A percentile compares a stretch with the other conserved stretches of the same genome.
Evolutionary conservation across 2,113 vertebrate genomes (phyloP).

Genomic region (Synchiropus splendidus): DNA sequence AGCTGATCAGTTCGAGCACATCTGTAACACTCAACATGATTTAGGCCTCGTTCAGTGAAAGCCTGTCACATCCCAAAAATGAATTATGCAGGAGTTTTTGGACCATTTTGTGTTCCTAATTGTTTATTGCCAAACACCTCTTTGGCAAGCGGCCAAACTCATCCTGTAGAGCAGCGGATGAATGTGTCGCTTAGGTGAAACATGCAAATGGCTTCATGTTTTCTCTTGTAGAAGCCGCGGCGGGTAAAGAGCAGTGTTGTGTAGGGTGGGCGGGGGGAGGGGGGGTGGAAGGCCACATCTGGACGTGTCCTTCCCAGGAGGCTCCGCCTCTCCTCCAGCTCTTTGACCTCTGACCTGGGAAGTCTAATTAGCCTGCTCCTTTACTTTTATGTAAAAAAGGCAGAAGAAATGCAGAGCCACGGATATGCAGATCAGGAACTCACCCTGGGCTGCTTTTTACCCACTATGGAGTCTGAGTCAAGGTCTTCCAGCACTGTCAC

Average conservation of each 20-base stretch:
- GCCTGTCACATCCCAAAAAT: no score
- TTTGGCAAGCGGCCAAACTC: no score
- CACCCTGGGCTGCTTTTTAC: conserved; percentile 37
- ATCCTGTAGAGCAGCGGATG: no score
- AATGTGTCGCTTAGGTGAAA: no score
- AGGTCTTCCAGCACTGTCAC: conserved; percentile 38
- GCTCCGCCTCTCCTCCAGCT: conserved; percentile 33
- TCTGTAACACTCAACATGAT: no score
- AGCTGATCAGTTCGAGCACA: no score
- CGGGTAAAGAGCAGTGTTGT: conserved; percentile 2
- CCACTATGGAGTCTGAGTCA: conserved; percentile 32
- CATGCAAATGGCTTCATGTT: no score
- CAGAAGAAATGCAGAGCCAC: conserved; percentile 46
- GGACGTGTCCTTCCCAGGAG: conserved; percentile 43
- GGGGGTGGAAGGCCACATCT: conserved; percentile 35
- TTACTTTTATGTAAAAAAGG: conserved; percentile 49
- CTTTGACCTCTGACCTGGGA: conserved; percentile 38
- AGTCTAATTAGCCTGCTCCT: conserved; percentile 50
- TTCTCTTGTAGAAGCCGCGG: neutral
- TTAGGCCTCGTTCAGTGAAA: no score
- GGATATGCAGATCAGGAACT: conserved; percentile 52
- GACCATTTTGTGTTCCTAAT: no score
- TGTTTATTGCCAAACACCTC: no score
- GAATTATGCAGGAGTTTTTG: no score
- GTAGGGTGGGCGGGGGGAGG: no score